Base-by-base conservation (phyloP, 2,797 vertebrate species). In the Euphonia xanthogaster region DNA sequence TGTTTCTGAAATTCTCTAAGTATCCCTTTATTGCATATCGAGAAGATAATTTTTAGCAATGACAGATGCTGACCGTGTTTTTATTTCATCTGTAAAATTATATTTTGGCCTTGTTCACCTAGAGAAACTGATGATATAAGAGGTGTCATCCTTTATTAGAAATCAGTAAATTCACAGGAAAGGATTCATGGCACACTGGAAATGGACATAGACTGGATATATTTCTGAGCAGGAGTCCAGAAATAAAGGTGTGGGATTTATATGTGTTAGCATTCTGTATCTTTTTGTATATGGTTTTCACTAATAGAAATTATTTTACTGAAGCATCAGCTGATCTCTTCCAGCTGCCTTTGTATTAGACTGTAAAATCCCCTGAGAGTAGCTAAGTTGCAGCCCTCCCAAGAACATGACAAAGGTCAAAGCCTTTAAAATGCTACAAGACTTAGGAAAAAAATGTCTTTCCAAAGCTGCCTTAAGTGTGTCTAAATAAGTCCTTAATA, bases 401-500 rank as follows among this genome's bases (percentile, higher is more conserved):
- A 55, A 24, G 54, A 55, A 10, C 14, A 24, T 33, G n/a, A 33
- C 54, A 55, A 33, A 55, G n/a, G 54, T 55, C n/a, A 55, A 55
- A 55, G 54, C 54, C 54, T 55, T 33, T 33, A 33, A 55, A 55
- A 55, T 24, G n/a, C n/a, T 55, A 33, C 53, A 55, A 33, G 54
- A 55, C 54, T 55, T 55, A 33, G n/a, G 22, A 33, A 55, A 55
- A 55, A 24, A 23, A 33, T 14, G 16, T 33, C 14, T 55, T 33
- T 33, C 22, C n/a, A 33, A 33, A 33, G 54, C n/a, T 55, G n/a
- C 54, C 54, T 76, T 95, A 85, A 96, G 84, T 88, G 75, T 82
- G 73, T 95, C 71, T 93, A 92, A 97, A 91, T 94, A 94, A 87
- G 94, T 97, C 68, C 78, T 82, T 96, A 95, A 96, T 95, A 95